phyloP scores from a whole-genome alignment of 2,113 vertebrate species.

The Gavia stellata region DNA sequence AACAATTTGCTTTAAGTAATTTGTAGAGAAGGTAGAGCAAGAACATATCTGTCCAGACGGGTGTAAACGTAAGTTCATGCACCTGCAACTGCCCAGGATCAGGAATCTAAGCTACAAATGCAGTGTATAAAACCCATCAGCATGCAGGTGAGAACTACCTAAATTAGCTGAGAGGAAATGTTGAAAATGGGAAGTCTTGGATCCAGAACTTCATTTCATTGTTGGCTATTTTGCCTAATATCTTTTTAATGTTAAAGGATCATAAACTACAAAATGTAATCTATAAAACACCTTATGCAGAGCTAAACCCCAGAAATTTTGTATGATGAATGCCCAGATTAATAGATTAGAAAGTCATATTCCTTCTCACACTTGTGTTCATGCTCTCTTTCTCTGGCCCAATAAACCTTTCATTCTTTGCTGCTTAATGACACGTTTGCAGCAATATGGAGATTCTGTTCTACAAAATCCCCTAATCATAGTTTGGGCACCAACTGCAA shows the following conservation, averaged over 20 bases:
- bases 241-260: background rate
- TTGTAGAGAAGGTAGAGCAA: background rate
- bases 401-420: background rate
- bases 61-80: background rate
- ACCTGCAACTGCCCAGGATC: background rate
- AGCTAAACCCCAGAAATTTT: background rate
- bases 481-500: background rate
- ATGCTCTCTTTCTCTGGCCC: background rate
- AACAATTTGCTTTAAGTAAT: background rate
- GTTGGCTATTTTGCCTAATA: background rate
- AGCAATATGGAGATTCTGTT: background rate
- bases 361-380: background rate
- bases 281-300: background rate
- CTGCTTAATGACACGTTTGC: background rate
- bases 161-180: background rate
- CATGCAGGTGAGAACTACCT: background rate
- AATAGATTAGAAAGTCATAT: constrained; percentile 16
- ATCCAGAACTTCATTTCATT: background rate
- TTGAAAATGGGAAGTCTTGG: background rate
- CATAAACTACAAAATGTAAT: background rate
- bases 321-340: background rate
- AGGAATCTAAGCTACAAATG: background rate
- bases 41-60: background rate
- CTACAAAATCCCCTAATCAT: background rate
- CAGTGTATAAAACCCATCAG: background rate